Base-by-base conservation (phyloP, 2,888 invertebrate genomes). In the Drosophila limbata region DNA sequence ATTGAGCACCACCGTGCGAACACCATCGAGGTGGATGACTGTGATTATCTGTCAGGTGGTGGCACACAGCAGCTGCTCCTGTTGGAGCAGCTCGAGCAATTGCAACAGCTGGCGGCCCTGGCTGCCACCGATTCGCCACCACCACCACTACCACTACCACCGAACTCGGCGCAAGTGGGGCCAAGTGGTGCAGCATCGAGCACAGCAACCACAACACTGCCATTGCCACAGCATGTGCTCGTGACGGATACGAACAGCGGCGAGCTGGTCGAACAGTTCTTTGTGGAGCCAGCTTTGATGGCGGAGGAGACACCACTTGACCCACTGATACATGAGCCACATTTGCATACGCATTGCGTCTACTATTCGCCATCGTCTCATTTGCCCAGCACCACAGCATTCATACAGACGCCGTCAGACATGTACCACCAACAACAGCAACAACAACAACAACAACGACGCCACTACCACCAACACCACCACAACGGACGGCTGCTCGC, bases 11-110 rank as follows among this genome's bases (percentile, higher is more conserved):
- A 90, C 69, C 91, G 92, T 62, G 92, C 92, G 71, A 92, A 92
- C 71, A 92, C 92, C 47, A 92, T 92, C 55, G 92, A 92, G 82
- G 92, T 92, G 68, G 92, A 92, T 69, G 92, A 92, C 80, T 92
- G 90, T 74, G 92, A 91, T 76, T 92, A 86, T 79, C 68, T 79
- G 68, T 77, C 87, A 9, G 78, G 69, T 51, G 80, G 84, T 33
- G 81, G 82, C 42, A 75, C 87, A 53, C 90, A 90, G 69, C 91
- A 90, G 59, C 73, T 89, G 74, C 71, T 88, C 79, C 84, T 91
- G 77, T 80, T 91, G 69, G 90, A 90, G 63, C 92, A 90, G 69
- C 86, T 91, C 31, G 91, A 92, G 64, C 92, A 91, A 68, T 62
- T 91, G 67, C 91, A 91, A 62, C 89, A 91, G 59, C 70, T 91